Evolutionary conservation across 2,797 vertebrate species (phyloP).

Genomic region (Graptemys geographica): DNA sequence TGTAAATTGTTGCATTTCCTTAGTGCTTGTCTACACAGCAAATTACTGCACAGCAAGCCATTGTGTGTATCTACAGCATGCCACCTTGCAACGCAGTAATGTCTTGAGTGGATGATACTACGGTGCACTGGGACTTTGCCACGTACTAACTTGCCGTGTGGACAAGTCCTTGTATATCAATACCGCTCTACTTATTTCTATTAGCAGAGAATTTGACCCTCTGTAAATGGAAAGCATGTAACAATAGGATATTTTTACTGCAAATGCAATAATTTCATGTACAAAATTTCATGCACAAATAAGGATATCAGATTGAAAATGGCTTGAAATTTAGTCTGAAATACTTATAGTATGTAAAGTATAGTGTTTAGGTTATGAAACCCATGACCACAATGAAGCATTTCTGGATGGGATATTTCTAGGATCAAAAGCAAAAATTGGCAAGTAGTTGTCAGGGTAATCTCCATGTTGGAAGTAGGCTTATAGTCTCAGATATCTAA

Average conservation of each 20-base stretch:
- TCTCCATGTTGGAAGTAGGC: neutral
- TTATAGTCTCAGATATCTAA: neutral
- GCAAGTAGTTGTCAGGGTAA: neutral
- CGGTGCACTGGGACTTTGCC: too few relatives aligned
- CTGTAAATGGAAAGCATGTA: neutral
- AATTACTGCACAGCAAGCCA: neutral
- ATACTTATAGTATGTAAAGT: accelerated
- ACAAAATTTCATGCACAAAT: neutral
- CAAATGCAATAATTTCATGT: neutral
- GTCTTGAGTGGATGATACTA: neutral
- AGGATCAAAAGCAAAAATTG: neutral
- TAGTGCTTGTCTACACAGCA: neutral
- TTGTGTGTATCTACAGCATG: neutral
- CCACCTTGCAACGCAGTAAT: neutral
- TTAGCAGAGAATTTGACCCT: neutral
- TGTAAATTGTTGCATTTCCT: neutral
- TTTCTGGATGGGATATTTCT: neutral
- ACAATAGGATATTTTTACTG: neutral
- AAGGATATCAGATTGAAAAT: neutral
- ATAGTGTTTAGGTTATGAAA: neutral
- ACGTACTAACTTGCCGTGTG: neutral
- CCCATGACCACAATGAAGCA: accelerated
- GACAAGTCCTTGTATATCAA: neutral
- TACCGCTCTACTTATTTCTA: neutral
- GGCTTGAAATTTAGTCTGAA: neutral